Evolutionary conservation across 2,888 invertebrate species (phyloP), one percentile per base, ranked within the genome.

Genomic region (Sarcophaga caerulescens): DNA sequence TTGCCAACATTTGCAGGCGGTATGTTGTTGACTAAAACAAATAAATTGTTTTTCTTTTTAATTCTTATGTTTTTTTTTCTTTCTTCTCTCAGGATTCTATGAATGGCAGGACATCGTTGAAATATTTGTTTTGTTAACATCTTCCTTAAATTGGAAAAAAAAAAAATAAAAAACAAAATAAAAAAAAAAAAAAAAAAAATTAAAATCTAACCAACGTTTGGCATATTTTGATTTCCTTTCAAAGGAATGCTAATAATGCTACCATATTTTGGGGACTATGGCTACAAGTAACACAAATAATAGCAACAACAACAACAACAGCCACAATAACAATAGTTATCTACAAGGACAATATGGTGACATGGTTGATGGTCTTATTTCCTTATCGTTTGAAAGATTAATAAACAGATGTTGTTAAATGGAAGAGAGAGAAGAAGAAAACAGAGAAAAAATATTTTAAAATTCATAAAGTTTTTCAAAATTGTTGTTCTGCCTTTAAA

Each of bases 81-180:
- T 80, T 52, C 1, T 52, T 21, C 45, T 23, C 3, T 19, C 23
- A 76, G 35, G 17, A 65, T 69, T 74, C 57, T 70, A 60, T 79
- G 66, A 35, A 62, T 45, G 78, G 47, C 69, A 81, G 80, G 77
- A 86, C 84, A 75, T 84, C 65, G 19, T 81, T 78, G 75, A 81
- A 75, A 78, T 79, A 79, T 79, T 82, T 85, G 77, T 70, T 74
- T 68, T 78, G 81, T 78, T 82, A 79, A 81, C 76, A 74, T 83
- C 69, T 74, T 80, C 44, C 66, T 71, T 68, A 47, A 52, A 25
- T 75, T 65, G 74, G 52, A 17, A 17, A 52, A 17, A 14, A 45
- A 35, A 65, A 52, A 63, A 63, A 23, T 57, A 44, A 60, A 44
- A n/a, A 47, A 47, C 4, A 14, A 52, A 3, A 52, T 1, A 47